Conservation (phyloP, 2,113 vertebrate genomes). For the Peucedramus taeniatus region DNA sequence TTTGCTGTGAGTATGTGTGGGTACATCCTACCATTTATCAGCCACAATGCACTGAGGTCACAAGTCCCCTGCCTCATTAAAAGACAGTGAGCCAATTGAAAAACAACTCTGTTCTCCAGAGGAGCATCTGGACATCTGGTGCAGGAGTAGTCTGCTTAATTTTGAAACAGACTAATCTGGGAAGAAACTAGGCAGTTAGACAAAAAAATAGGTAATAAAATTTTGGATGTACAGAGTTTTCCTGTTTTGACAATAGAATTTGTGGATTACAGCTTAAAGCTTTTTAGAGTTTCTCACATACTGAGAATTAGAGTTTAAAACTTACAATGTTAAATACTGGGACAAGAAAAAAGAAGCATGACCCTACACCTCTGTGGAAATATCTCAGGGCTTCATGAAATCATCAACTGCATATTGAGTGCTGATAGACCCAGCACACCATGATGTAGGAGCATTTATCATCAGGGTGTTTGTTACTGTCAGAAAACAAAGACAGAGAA, state of each 20-base stretch:
- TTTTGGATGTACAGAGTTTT: not conserved
- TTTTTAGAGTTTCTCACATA: not conserved
- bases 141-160: not conserved
- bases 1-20: constrained; percentile 6
- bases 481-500: not conserved
- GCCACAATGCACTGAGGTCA: constrained; percentile 17
- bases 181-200: constrained; percentile 9
- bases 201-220: constrained; percentile 23
- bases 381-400: not conserved
- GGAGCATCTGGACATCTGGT: not conserved
- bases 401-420: not conserved
- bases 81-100: constrained; percentile 22
- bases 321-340: not conserved
- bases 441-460: not conserved
- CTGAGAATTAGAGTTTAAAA: not conserved
- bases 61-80: constrained; percentile 46
- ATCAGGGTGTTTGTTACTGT: not conserved
- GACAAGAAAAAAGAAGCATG: not conserved
- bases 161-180: constrained; percentile 29
- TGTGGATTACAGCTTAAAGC: not conserved
- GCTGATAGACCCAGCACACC: not conserved
- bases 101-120: not conserved
- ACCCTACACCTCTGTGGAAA: not conserved
- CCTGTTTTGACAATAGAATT: not conserved
- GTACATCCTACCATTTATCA: constrained; percentile 28